Evolutionary conservation across 2,113 vertebrate genomes (phyloP).

Genomic region (Albula glossodonta): DNA sequence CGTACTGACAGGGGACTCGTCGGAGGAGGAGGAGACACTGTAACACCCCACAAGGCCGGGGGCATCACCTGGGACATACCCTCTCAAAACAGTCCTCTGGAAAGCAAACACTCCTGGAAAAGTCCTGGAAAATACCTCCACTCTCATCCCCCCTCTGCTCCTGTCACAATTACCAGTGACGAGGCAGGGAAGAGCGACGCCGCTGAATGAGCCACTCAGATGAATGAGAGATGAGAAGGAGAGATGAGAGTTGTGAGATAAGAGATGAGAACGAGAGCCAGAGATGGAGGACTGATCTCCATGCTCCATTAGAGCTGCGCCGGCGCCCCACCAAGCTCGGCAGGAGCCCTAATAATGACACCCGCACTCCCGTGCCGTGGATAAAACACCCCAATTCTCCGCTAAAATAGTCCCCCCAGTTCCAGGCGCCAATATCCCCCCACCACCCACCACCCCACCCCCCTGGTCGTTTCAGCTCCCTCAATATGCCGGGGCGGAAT

Average conservation of each 20-base stretch:
- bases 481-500: not conserved
- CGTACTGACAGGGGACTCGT: not conserved
- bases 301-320: constrained; percentile 39
- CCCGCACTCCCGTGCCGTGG: not conserved
- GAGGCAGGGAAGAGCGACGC: not conserved
- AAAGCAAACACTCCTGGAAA: not conserved
- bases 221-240: constrained; percentile 9
- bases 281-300: constrained; percentile 17
- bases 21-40: not conserved
- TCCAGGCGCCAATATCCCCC: not conserved
- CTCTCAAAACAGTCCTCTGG: not conserved
- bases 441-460: not conserved
- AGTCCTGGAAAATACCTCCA: not conserved
- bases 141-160: not conserved
- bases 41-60: too few species aligned
- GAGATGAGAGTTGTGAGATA: not conserved
- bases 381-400: constrained; percentile 9
- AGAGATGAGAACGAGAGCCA: not conserved
- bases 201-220: not conserved
- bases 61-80: not conserved
- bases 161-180: not conserved
- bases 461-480: not conserved
- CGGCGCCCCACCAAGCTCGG: constrained; percentile 30
- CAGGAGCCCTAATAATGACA: constrained; percentile 39
- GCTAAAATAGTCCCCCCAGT: constrained; percentile 15